A percentile compares a stretch with the other conserved stretches of the same genome.
Conservation (phyloP, 2,113 vertebrate genomes). For the Forbesichthys papilliferus region DNA sequence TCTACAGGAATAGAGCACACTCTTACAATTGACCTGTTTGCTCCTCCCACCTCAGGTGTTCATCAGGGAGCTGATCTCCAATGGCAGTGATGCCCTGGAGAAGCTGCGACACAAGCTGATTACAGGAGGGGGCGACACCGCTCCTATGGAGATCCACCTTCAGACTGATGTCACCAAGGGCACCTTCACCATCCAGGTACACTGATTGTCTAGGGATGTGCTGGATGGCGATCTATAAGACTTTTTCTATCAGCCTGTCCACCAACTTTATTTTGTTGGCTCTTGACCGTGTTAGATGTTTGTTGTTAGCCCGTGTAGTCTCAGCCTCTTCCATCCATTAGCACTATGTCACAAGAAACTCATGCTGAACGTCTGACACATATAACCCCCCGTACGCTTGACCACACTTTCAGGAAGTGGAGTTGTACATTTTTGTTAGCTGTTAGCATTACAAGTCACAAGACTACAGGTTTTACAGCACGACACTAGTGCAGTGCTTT, state of each 20-base stretch:
- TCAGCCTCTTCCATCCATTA: no score
- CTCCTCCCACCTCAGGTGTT: conserved; percentile 82
- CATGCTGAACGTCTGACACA: no score
- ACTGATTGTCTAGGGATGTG: neutral
- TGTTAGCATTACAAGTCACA: no score
- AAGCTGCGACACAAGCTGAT: conserved; percentile 88
- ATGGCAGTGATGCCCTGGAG: conserved; percentile 91
- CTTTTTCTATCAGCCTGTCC: no score
- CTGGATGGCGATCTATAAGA: neutral
- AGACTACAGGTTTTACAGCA: no score
- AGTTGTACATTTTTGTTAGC: no score
- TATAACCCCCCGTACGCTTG: no score
- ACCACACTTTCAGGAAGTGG: no score
- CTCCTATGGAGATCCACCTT: conserved; percentile 92
- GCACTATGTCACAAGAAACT: no score
- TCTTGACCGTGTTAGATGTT: neutral
- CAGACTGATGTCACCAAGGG: conserved; percentile 84
- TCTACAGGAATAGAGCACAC: neutral
- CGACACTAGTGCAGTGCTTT: no score
- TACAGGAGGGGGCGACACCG: conserved; percentile 76
- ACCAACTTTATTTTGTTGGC: neutral
- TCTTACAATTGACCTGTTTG: neutral
- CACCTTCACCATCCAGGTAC: conserved; percentile 94
- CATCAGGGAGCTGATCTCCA: conserved; percentile 95
- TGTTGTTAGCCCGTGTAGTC: neutral